Evolutionary conservation across 2,888 invertebrate genomes (phyloP).

Genomic region (Lasioglossum malachurum): DNA sequence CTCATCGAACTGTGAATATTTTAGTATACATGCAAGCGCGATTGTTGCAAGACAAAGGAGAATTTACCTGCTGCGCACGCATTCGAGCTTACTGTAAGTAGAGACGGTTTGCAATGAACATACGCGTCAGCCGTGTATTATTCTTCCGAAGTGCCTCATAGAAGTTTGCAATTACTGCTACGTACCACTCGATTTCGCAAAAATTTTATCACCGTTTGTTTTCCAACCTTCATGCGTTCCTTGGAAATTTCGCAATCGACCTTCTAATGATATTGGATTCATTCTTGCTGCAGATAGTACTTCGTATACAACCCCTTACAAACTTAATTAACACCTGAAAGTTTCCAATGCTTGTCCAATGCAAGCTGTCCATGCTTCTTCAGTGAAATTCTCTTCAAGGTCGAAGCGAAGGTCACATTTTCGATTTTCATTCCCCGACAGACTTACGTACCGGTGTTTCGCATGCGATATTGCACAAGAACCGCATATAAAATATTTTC

Average conservation of each 20-base stretch:
- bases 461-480: neutral
- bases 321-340: neutral
- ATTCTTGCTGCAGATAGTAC: neutral
- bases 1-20: neutral
- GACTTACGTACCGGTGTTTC: neutral
- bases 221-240: neutral
- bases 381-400: neutral
- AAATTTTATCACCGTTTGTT: neutral
- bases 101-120: neutral
- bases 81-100: neutral
- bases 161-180: neutral
- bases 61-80: constrained; percentile 11
- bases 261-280: neutral
- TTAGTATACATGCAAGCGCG: neutral
- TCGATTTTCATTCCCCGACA: neutral
- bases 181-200: neutral
- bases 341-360: too few species aligned
- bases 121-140: neutral
- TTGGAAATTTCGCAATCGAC: neutral
- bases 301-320: neutral
- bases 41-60: constrained; percentile 5
- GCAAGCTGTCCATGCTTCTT: neutral
- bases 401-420: neutral
- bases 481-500: neutral
- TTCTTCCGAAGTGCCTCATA: neutral